Percentiles rank a stretch among this genome's conserved stretches.
Evolutionary conservation across 2,797 vertebrate genomes (phyloP).

Genomic region (Nothura maculosa): DNA sequence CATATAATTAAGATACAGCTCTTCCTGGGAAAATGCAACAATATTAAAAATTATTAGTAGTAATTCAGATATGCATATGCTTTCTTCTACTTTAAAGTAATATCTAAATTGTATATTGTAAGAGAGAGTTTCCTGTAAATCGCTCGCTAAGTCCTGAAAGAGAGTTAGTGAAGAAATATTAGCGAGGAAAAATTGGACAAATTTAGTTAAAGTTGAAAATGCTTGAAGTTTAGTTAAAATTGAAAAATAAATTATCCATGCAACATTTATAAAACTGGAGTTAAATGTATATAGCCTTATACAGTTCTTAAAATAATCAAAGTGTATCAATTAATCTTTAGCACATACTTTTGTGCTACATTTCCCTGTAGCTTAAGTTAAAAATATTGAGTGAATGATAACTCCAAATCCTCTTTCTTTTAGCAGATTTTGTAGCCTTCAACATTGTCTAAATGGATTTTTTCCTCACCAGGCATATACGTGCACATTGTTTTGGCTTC

Average conservation of each 20-base stretch:
- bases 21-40: background rate
- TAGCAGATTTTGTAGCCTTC: background rate
- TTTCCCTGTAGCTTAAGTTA: background rate
- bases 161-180: background rate
- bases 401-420: conserved; percentile 5
- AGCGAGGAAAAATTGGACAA: background rate
- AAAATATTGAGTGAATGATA: background rate
- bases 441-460: background rate
- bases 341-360: background rate
- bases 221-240: background rate
- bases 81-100: background rate
- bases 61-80: background rate
- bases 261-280: background rate
- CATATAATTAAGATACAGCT: background rate
- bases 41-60: background rate
- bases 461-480: background rate
- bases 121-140: background rate
- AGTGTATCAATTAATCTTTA: background rate
- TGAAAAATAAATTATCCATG: background rate
- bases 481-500: background rate
- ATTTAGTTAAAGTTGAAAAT: background rate
- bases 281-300: background rate
- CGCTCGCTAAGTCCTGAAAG: background rate
- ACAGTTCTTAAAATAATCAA: background rate
- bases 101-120: background rate